These are phyloP conservation scores for Pangasius krempfi DNA, from an alignment of 2,797 vertebrate species.

Conservation along the genomic window DNA sequence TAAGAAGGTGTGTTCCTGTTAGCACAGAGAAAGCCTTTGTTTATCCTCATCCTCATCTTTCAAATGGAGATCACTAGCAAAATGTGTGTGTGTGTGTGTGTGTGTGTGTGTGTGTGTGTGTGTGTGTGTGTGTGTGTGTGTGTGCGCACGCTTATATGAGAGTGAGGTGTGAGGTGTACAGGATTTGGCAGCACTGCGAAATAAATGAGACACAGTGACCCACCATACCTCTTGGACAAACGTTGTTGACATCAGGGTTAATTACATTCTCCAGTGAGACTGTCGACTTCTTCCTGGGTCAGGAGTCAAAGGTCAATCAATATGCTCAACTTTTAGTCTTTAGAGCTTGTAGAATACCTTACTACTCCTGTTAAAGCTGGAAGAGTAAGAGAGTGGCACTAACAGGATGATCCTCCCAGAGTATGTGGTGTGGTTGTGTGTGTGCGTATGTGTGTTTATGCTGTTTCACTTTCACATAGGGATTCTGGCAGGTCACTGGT, in stretches of 20 bases:
- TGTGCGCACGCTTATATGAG: slow-evolving; percentile 32
- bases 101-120: slow-evolving; percentile 10
- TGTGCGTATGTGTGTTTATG: neutral
- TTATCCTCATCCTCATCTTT: slow-evolving; percentile 72
- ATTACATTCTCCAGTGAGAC: neutral
- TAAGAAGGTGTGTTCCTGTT: neutral
- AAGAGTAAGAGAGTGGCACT: neutral
- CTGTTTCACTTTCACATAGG: slow-evolving; percentile 14
- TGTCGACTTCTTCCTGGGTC: neutral
- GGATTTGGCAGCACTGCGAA: neutral
- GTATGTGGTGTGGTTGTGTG: slow-evolving; percentile 3
- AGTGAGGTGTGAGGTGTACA: neutral
- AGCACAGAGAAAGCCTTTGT: slow-evolving; percentile 74
- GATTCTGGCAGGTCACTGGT: slow-evolving; percentile 40
- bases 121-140: slow-evolving; percentile 38
- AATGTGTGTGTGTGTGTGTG: slow-evolving; percentile 38
- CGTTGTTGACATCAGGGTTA: neutral
- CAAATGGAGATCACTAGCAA: slow-evolving; percentile 70
- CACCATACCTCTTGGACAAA: neutral
- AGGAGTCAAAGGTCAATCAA: neutral
- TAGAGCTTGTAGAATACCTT: neutral
- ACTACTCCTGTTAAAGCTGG: neutral
- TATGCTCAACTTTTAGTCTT: neutral
- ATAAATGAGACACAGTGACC: neutral
- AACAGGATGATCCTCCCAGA: neutral